Evolutionary conservation across 2,113 vertebrate species (phyloP).

Genomic region (Anoplopoma fimbria): DNA sequence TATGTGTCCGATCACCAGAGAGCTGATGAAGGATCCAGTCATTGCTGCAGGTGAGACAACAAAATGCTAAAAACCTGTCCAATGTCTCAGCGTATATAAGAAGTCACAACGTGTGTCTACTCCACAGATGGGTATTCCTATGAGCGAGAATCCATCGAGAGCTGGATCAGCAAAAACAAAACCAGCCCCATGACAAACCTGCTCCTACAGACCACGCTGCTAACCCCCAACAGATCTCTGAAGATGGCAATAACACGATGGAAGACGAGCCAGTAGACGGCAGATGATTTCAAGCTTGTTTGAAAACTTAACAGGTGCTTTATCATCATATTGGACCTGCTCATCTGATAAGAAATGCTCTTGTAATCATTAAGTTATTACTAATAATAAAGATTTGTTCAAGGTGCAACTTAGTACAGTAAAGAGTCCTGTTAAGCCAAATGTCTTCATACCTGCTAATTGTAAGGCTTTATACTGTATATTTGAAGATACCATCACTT

Average conservation of each 20-base stretch:
- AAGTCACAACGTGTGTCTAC: background rate
- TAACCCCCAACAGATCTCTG: conserved; percentile 91
- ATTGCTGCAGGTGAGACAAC: conserved; percentile 88
- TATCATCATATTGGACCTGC: background rate
- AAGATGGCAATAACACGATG: conserved; percentile 93
- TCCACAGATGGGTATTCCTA: conserved; percentile 93
- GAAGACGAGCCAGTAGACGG: conserved; percentile 73
- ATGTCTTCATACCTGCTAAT: background rate
- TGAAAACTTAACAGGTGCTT: background rate
- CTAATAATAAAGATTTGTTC: too few species aligned
- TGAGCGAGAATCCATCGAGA: conserved; percentile 91
- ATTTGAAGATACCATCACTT: background rate
- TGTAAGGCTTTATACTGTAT: background rate
- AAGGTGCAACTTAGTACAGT: background rate
- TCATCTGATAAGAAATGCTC: background rate
- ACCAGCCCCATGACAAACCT: conserved; percentile 96
- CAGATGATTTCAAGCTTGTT: background rate
- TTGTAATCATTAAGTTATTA: background rate
- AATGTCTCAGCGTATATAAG: background rate
- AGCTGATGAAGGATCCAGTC: conserved; percentile 91
- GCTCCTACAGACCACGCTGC: conserved; percentile 84
- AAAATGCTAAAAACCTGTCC: background rate
- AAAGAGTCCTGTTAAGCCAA: too few species aligned
- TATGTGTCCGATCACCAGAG: conserved; percentile 90
- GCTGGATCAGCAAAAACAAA: conserved; percentile 89